phyloP scores from a whole-genome alignment of 2,797 vertebrate species.

The Pristis pectinata region DNA sequence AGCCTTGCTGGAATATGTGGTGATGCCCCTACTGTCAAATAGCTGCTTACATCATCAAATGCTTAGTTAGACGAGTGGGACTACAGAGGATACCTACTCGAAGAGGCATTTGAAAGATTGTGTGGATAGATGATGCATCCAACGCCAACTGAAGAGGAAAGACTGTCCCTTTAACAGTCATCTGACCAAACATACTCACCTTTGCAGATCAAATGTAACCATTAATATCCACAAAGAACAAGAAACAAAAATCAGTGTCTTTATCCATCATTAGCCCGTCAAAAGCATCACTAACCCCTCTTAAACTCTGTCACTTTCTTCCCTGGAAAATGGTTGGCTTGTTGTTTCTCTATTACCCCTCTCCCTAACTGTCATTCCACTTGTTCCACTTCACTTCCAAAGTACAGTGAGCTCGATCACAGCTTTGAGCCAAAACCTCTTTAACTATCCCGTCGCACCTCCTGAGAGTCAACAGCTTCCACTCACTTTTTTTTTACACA shows the following conservation, averaged over 20 bases:
- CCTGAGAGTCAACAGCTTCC: background rate
- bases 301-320: constrained; percentile 43
- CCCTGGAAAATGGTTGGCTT: constrained; percentile 39
- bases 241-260: background rate
- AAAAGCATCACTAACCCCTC: constrained; percentile 44
- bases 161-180: background rate
- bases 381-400: constrained; percentile 61
- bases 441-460: constrained; percentile 47
- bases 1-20: background rate
- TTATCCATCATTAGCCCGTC: constrained; percentile 55
- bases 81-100: no score
- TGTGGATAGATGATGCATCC: background rate
- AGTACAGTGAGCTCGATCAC: constrained; percentile 55
- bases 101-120: background rate
- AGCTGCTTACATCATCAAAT: background rate
- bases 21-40: background rate
- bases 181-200: background rate
- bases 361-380: constrained; percentile 61
- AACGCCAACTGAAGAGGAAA: background rate
- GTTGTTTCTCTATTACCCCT: constrained; percentile 2
- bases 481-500: background rate
- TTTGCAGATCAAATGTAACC: constrained; percentile 28
- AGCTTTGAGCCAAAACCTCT: constrained; percentile 58
- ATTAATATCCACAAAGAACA: constrained; percentile 33
- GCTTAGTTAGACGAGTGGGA: background rate